Evolutionary conservation across 2,888 invertebrate genomes (phyloP), one percentile per base, ranked within the genome.

Genomic region (Acanthococcus lagerstroemiae): DNA sequence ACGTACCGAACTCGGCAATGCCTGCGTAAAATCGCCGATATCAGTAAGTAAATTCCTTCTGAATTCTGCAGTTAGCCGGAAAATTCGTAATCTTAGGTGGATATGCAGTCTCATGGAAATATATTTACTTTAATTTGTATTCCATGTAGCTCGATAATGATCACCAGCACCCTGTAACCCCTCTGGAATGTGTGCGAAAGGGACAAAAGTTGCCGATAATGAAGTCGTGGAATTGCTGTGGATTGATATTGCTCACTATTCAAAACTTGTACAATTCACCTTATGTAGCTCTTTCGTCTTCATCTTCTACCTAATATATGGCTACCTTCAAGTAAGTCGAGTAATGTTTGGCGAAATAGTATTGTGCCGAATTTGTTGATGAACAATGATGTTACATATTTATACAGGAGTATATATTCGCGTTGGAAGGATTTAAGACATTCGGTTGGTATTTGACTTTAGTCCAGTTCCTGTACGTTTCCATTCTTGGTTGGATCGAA

Each of bases 381-480:
- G 48, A 9, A 54, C 46, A 15, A n/a, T 22, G 52, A 52, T 50
- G 30, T 27, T 21, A 45, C 37, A 52, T 61, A n/a, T 65, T 17
- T 46, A 52, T 68, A 37, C 72, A 84, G 82, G 96, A 96, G 78
- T 78, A 94, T 52, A 90, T 96, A 74, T 96, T 95, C 76, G 86
- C 89, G 0, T 80, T 88, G n/a, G 86, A 90, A 22, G 93, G 91
- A 50, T 90, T 95, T 72, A 86, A 88, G 73, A 87, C 90, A 0
- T 89, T 86, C 73, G 95, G 95, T 54, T 87, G 95, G 86, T 95
- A 90, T 75, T 80, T 96, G 69, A 96, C 96, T 1, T 78, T 95
- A 67, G 80, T 95, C 17, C 95, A 96, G 78, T 96, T 96, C 79
- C 81, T 83, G 19, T 89, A 86, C 73, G 96, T 95, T 73, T 84